Evolutionary conservation across 2,797 vertebrate genomes (phyloP), one percentile per base, ranked within the genome.

Genomic region (Cheirogaleus major): DNA sequence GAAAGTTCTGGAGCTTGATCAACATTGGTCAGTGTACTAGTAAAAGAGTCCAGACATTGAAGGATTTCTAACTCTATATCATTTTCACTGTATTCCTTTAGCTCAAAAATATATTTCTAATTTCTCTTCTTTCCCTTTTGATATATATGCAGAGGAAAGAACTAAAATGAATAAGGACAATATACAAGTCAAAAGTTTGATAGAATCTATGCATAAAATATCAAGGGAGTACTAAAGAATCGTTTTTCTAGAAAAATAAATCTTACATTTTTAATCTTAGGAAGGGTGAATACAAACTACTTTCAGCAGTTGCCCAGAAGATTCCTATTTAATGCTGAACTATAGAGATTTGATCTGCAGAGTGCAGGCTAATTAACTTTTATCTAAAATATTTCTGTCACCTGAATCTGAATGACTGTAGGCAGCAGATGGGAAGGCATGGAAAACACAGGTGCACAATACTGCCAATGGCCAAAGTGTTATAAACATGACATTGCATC

Each of bases 341-440:
- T 93, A 72, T 65, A 93, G 97, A 96, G 89, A 85, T 97, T 83
- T 97, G 95, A 85, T 97, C 80, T 96, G 88, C 92, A 97, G 69
- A 1, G 0, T 97, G 59, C 96, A 97, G 96, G 88, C 83, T 98
- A 97, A 98, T 98, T 98, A 98, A 98, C 78, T 98, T 98, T 94
- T 96, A 93, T 93, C 79, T 95, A 89, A 97, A 98, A 93, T 59
- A 69, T 97, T 98, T 97, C 78, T 3, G 52, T 97, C 95, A 91
- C 96, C 96, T 97, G 96, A 98, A 96, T 96, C 86, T 96, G 97
- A 89, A 61, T 97, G 86, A 82, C 91, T 97, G 35, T 87, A 96
- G 90, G 75, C 79, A 95, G 98, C 98, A 98, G 95, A 97, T 96
- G 97, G 92, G 35, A 89, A 92, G 72, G 79, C 96, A 79, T 78